Evolutionary conservation across 2,113 vertebrate genomes (phyloP).

Genomic region (Syngnathus typhle): DNA sequence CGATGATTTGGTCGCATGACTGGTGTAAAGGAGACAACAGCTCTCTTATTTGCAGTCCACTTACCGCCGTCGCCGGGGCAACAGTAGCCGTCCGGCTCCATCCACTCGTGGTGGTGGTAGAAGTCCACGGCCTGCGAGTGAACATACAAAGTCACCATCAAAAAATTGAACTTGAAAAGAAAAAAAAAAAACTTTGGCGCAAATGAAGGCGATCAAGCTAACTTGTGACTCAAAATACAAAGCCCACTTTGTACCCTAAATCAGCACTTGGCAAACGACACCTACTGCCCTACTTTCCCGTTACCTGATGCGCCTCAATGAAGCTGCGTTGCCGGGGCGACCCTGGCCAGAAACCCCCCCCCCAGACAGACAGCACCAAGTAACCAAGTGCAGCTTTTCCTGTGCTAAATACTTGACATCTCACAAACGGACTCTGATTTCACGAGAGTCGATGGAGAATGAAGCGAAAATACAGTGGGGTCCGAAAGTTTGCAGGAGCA

Average conservation of each 20-base stretch:
- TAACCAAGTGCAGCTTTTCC: not conserved
- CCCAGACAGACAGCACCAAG: not conserved
- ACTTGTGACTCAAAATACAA: not conserved
- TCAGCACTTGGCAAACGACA: conserved; percentile 13
- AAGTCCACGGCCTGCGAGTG: conserved; percentile 71
- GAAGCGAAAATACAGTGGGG: no score
- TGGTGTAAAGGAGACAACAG: conserved; percentile 26
- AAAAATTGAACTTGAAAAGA: not conserved
- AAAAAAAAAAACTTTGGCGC: no score
- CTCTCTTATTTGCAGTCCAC: conserved; percentile 33
- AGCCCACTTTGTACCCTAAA: not conserved
- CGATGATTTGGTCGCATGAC: not conserved
- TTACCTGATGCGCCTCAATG: conserved; percentile 31
- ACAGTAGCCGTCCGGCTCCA: conserved; percentile 69
- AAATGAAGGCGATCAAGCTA: no score
- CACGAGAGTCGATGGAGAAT: not conserved
- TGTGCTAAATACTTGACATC: no score
- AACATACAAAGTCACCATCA: conserved; percentile 3
- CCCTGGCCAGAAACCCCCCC: not conserved
- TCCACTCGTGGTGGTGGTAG: conserved; percentile 68
- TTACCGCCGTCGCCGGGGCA: conserved; percentile 69
- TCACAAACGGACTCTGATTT: not conserved
- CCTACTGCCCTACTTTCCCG: conserved; percentile 18
- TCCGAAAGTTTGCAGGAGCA: no score
- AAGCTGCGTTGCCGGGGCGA: conserved; percentile 36